Evolutionary conservation across 2,113 vertebrate species (phyloP), one percentile per base, ranked within the genome.

Genomic region (Genyomyrus donnyi): DNA sequence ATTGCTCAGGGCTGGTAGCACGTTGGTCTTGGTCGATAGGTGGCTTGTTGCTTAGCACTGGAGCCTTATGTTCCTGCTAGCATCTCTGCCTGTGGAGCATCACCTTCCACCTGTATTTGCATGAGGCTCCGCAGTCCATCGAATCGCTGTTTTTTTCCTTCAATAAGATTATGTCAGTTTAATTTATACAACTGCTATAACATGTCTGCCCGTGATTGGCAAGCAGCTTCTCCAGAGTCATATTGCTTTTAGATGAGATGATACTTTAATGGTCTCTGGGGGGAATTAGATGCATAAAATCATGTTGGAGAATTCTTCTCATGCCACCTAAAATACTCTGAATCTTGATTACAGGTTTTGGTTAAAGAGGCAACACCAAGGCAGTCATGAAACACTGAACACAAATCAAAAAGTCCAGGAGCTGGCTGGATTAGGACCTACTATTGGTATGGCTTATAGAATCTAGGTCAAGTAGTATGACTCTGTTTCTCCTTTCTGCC

Each of bases 381-480:
- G 15, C 58, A 56, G 39, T 74, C 66, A 89, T 80, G 80, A 86
- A 66, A 45, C 50, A 84, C 85, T 46, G 35, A 13, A 9, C 50
- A 48, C 83, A 85, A 10, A 70, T 70, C 86, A 84, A 53, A 88
- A 90, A 42, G 58, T 91, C 84, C 50, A 90, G 89, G 48, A n/a
- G 90, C 85, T 8, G 74, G 77, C 53, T 52, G 56, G 90, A 89
- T 58, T 50, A 53, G 46, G 90, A 48, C 93, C 92, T 24, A 90
- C 94, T 92, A 90, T 93, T 90, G 85, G 70, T 89, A 80, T 92
- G 91, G 84, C 46, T 91, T 88, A 90, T 83, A 74, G 88, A 88
- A 91, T 92, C 56, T 92, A 93, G 95, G 94, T 95, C 94, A 95
- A 95, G 94, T 93, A 91, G 92, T 88, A 92, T 62, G 91, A 91